Base-by-base conservation (phyloP, 2,797 vertebrate genomes). In the Hydrocynus forskahlii region DNA sequence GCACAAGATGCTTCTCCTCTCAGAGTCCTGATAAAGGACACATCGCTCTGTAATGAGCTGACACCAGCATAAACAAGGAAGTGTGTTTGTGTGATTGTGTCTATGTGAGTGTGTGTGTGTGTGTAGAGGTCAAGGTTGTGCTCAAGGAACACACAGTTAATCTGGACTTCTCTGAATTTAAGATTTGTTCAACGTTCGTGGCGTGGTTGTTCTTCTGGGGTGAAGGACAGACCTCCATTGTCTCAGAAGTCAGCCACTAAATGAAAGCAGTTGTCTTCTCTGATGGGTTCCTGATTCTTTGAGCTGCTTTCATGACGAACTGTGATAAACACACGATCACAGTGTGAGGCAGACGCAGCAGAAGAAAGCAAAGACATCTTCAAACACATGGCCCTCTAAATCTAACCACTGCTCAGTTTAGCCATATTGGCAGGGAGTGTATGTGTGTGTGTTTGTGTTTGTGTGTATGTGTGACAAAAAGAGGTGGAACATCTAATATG, bases 1-100 rank as follows among this genome's bases (percentile, higher is more conserved):
- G 74, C 69, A 54, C 86, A 89, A 80, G 69, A 76, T 25, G 59
- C 19, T 16, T 16, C 35, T 69, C 40, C 57, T 75, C 76, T 78
- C 64, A 62, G 60, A 52, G 35, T 54, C 29, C 54, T 73, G 74
- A 85, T 77, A 80, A 83, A 78, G 54, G 10, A 52, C 69, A 48
- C 21, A 17, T 23, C n/a, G 10, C 62, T 70, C 64, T 54, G 60
- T 67, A 78, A 57, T 45, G 19, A 76, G 17, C n/a, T 68, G 43
- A 81, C 79, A 75, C 50, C 50, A 23, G 12, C 23, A 16, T 59
- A 52, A 17, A 40, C 29, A 17, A 40, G 21, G 62, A 25, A 45
- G 59, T 48, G 7, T 59, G 23, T 43, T 17, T 68, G 8, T 75
- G 48, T 66, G 60, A 21, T 1, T 45, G 43, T 45, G 43, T 43